A percentile compares a stretch with the other conserved stretches of the same genome.
Evolutionary conservation across 2,888 invertebrate genomes (phyloP).

Genomic region (Uloborus plumipes): DNA sequence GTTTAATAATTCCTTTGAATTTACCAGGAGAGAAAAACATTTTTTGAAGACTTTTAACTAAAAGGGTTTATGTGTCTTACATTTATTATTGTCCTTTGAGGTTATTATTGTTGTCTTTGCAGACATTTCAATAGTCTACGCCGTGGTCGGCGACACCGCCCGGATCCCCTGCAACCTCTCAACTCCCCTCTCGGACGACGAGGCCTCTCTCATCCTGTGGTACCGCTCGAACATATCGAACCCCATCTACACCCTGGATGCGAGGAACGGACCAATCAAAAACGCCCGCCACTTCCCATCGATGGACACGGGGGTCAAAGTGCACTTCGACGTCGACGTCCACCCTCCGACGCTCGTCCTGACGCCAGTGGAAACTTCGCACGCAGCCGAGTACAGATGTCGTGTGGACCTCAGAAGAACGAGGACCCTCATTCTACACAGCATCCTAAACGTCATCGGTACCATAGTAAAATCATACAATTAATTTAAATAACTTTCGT

Average conservation of each 20-base stretch:
- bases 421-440: conserved; percentile 53
- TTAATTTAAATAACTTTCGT: no score
- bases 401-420: conserved; percentile 51
- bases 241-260: conserved; percentile 54
- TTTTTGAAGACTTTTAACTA: no score
- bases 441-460: conserved; percentile 82
- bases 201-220: conserved; percentile 55
- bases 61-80: no score
- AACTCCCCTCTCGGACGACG: conserved; percentile 39
- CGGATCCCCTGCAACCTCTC: conserved; percentile 43
- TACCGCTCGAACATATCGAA: conserved; percentile 42
- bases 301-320: conserved; percentile 3
- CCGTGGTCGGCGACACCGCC: conserved; percentile 37
- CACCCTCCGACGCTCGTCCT: conserved; percentile 45
- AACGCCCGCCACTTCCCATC: conserved; percentile 35
- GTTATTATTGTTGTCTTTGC: background rate
- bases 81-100: no score
- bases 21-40: no score
- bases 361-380: conserved; percentile 5
- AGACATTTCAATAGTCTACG: conserved; percentile 23
- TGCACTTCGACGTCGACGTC: conserved; percentile 34
- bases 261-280: conserved; percentile 21
- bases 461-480: conserved; percentile 39
- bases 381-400: conserved; percentile 48
- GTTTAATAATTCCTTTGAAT: no score